Base-by-base conservation (phyloP, 2,113 vertebrate species). In the Larimichthys polyactis region DNA sequence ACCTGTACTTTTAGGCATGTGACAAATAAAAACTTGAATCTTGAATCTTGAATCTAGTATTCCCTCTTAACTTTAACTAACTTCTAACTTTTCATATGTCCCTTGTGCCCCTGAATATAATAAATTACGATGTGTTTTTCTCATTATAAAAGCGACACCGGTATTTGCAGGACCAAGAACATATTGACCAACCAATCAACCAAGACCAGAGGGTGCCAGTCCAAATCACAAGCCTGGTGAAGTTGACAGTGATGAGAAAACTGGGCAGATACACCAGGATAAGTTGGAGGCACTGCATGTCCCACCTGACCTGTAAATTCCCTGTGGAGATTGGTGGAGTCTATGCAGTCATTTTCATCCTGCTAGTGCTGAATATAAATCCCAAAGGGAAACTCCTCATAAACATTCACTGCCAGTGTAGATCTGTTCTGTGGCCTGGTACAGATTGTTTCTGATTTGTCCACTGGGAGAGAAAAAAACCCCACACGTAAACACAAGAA, bases 331-430 rank as follows among this genome's bases (percentile, higher is more conserved):
- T 51, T n/a, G 64, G 36, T 51, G 73, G 75, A 64, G 69, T 59
- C 22, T 66, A 2, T 69, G 73, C 79, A 76, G 79, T 76, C 63
- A 43, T 78, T 80, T 80, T 67, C 29, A 76, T 75, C 44, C 52
- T 77, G 14, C 64, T 40, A 32, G 64, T 32, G 78, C 63, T 57
- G 58, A 71, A 71, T 75, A 68, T 57, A 60, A 77, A 79, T 82
- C 71, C 68, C 79, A 57, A 10, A 64, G 60, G 78, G 43, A 72
- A 71, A 52, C 32, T 67, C 49, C 49, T 65, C 67, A 68, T 71
- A 67, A 74, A 46, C 52, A 74, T 71, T 73, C 72, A 19, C 43
- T 77, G 63, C 12, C 51, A 36, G 57, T 36, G 12, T 20, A 20
- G 67, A 75, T 74, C 40, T 85, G 24, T 46, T 82, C 60, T 71